These are phyloP conservation scores for Charadrius vociferus DNA, from an alignment of 2,113 vertebrate genomes.

Conservation along the genomic window DNA sequence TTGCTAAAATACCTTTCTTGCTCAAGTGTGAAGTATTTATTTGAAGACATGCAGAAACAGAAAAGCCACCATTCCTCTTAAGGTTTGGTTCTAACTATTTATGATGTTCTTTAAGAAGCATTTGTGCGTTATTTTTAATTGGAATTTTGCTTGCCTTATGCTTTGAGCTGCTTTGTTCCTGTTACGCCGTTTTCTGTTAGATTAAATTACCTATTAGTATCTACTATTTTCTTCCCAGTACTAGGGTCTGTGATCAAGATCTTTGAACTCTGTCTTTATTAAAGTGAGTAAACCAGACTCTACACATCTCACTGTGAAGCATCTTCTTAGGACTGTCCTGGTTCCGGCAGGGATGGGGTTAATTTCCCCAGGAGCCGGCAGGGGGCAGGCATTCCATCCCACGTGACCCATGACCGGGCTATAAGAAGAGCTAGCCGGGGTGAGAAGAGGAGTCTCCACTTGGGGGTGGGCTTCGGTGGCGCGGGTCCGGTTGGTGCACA, in stretches of 20 bases:
- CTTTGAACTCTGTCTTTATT: neutral
- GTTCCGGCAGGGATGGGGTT: too few species aligned
- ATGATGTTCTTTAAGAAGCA: neutral
- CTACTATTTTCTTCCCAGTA: neutral
- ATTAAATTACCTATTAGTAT: neutral
- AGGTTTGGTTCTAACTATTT: neutral
- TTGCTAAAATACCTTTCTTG: neutral
- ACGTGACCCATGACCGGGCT: too few species aligned
- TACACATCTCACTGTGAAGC: neutral
- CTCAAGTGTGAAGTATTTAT: neutral
- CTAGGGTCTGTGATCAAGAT: neutral
- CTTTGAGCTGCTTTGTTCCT: neutral
- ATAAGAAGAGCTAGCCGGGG: too few species aligned
- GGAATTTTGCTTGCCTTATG: neutral
- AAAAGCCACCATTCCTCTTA: neutral
- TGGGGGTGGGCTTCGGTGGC: too few species aligned
- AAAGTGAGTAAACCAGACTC: neutral
- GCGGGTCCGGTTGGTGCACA: too few species aligned
- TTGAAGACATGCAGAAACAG: neutral
- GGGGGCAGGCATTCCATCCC: too few species aligned
- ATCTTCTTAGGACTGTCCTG: neutral
- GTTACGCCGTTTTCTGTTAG: neutral
- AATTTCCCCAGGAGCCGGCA: too few species aligned
- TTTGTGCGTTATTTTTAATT: neutral
- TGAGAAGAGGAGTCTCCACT: too few species aligned